Evolutionary conservation across 2,797 vertebrate species (phyloP), one percentile per base, ranked within the genome.

Genomic region (Pipistrellus kuhlii): DNA sequence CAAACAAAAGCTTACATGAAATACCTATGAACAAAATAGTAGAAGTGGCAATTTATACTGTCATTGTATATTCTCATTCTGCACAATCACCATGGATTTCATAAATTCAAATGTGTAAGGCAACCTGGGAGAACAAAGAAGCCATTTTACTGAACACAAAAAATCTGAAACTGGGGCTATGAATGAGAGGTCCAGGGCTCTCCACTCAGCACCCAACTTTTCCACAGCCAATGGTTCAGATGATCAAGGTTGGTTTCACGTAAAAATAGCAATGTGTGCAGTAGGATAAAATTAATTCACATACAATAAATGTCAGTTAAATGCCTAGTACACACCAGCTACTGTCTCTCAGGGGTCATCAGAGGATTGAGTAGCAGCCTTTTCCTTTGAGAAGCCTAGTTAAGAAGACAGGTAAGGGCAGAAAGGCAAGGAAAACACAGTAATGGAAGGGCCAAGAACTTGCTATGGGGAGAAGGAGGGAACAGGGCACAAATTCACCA

Each of bases 1-100:
- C 23, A 15, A 92, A 80, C 68, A 77, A 90, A 82, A 95, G 57
- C 71, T 57, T 75, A 38, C 12, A 71, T 46, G 66, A 94, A 94
- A 80, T 87, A 15, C 38, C 69, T 30, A 3, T 66, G 85, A 35
- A 89, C 30, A 57, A 83, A 86, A 72, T 5, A 78, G 17, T 32
- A 53, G 53, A 93, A 59, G 17, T 8, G 3, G 11, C 53, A 0
- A 64, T 64, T 88, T 75, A 82, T 5, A 89, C 1, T 66, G 44
- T 41, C 21, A 75, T 55, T 92, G 68, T 57, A 85, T 81, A 51
- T 8, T 90, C 18, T 66, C 6, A 21, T 46, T 62, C 62, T 35
- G 27, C 62, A 77, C 3, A 44, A 30, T 38, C 48, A 12, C 38
- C 14, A 46, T 27, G 48, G 46, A 83, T 91, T 80, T 94, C 55